A percentile compares a stretch with the other conserved stretches of the same genome.
Conservation (phyloP, 1,140 invertebrate genomes). For the Steinernema feltiae region DNA sequence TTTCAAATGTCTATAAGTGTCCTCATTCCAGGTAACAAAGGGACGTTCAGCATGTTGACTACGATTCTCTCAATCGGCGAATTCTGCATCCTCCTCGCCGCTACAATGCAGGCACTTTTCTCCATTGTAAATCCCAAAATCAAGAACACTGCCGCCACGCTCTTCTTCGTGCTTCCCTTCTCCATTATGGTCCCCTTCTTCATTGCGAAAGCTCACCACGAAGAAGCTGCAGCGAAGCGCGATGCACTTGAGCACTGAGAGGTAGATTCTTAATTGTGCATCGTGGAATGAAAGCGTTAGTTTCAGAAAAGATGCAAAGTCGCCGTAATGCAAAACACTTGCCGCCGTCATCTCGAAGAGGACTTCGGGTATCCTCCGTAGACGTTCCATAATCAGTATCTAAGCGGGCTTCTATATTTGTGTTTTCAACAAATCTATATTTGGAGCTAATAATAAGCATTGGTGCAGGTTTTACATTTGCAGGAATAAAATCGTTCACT, state of each 20-base stretch:
- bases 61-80: background rate
- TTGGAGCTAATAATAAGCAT: too few species aligned
- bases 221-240: background rate
- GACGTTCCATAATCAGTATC: too few species aligned
- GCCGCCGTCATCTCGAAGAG: too few species aligned
- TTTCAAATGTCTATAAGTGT: background rate
- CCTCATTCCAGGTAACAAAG: background rate
- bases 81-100: constrained; percentile 7
- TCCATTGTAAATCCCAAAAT: constrained; percentile 1
- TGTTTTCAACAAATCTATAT: too few species aligned
- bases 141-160: background rate
- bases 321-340: too few species aligned
- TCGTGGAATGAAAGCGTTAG: too few species aligned
- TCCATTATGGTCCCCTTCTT: constrained; percentile 1
- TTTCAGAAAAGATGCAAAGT: too few species aligned
- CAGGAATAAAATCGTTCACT: too few species aligned
- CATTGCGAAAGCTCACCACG: background rate
- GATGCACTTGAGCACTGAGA: background rate
- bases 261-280: background rate
- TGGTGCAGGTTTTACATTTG: too few species aligned
- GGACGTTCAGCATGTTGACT: background rate
- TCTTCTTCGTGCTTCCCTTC: background rate
- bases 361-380: too few species aligned
- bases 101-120: background rate
- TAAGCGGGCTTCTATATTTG: too few species aligned